Conservation (phyloP, 30 jellyfish, hydroid and myxozoan genomes). For the Aurelia aurita region DNA sequence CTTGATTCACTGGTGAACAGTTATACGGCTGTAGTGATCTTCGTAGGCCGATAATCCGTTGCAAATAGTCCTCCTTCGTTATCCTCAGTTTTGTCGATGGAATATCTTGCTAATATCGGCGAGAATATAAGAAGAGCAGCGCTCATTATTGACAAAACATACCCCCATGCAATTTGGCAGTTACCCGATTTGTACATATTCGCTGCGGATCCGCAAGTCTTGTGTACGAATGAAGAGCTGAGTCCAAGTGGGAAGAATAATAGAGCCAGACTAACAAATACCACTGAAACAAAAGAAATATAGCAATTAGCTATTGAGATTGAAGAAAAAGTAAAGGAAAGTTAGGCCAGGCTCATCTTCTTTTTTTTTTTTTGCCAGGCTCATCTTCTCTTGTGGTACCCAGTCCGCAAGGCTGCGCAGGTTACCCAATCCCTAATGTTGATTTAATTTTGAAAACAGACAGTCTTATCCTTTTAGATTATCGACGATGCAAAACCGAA, state of each 20-base stretch:
- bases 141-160: constrained; percentile 81
- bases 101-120: constrained; percentile 87
- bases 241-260: constrained; percentile 93
- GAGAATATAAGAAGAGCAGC: constrained; percentile 69
- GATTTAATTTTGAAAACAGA: too few species aligned
- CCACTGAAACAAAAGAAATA: constrained; percentile 57
- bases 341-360: too few species aligned
- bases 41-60: constrained; percentile 61
- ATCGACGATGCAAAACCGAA: too few species aligned
- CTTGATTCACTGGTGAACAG: neutral
- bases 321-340: too few species aligned
- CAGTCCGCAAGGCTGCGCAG: too few species aligned
- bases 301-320: too few species aligned
- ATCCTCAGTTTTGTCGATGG: constrained; percentile 69
- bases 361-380: too few species aligned
- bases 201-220: constrained; percentile 75
- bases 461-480: too few species aligned
- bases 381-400: too few species aligned
- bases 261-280: constrained; percentile 71
- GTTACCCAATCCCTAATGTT: too few species aligned
- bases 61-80: constrained; percentile 50
- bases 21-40: constrained; percentile 63
- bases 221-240: constrained; percentile 77
- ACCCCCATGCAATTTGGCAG: constrained; percentile 93
- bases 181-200: constrained; percentile 75